Evolutionary conservation across 2,113 vertebrate species (phyloP).

Genomic region (Peucedramus taeniatus): DNA sequence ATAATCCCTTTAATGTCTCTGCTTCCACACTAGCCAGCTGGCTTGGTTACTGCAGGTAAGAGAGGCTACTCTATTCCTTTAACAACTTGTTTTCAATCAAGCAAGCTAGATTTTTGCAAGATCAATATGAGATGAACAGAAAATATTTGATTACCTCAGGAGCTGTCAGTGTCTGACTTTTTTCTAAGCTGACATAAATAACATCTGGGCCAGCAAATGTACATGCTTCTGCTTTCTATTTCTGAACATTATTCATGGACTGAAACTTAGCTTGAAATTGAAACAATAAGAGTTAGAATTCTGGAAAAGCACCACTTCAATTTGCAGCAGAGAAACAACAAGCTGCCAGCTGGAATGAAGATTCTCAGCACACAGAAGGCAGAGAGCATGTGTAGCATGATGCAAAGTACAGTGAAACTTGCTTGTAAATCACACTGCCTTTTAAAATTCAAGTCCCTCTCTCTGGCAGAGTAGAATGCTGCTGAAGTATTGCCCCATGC

Average conservation of each 20-base stretch:
- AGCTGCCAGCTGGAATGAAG: background rate
- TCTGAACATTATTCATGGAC: background rate
- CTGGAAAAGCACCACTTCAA: background rate
- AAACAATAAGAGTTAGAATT: conserved; percentile 9
- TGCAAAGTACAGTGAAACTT: background rate
- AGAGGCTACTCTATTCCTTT: background rate
- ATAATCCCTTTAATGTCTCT: background rate
- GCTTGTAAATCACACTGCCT: background rate
- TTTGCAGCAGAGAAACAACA: background rate
- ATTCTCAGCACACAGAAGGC: background rate
- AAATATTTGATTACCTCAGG: background rate
- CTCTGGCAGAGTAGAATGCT: background rate
- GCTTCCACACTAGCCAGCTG: background rate
- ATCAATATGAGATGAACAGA: conserved; percentile 11
- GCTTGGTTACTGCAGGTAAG: background rate
- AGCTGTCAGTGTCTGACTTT: background rate
- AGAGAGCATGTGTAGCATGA: background rate
- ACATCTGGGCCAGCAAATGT: background rate
- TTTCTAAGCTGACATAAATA: background rate
- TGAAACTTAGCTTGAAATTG: conserved; percentile 12
- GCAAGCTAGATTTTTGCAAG: background rate
- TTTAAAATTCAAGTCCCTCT: background rate
- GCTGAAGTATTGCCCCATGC: background rate
- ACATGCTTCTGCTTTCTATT: background rate
- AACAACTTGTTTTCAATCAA: background rate